Evolutionary conservation across 2,888 invertebrate species (phyloP).

Genomic region (Doris montereyensis): DNA sequence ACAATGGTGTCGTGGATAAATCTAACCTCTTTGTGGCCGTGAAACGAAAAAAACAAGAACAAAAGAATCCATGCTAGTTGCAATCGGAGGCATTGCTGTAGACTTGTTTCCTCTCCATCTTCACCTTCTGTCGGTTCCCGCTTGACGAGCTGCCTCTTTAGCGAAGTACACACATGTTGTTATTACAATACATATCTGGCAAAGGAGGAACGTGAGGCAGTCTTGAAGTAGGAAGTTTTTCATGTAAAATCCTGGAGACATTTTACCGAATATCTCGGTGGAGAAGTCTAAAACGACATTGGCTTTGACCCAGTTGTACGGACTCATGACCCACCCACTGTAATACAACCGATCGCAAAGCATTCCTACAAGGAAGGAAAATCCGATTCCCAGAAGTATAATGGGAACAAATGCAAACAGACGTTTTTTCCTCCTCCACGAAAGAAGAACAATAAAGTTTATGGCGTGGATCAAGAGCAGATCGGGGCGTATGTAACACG

Average conservation of each 20-base stretch:
- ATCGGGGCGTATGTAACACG: conserved; percentile 57
- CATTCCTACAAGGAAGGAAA: conserved; percentile 51
- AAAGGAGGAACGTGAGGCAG: no score
- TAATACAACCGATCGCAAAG: conserved; percentile 53
- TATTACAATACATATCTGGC: no score
- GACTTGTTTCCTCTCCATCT: no score
- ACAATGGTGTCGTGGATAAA: conserved; percentile 36
- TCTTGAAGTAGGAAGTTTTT: conserved; percentile 34
- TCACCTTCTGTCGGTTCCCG: no score
- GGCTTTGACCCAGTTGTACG: conserved; percentile 61
- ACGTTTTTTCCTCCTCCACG: neutral
- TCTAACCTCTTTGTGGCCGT: conserved; percentile 58
- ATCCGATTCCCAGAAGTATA: conserved; percentile 43
- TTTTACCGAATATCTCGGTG: conserved; percentile 47
- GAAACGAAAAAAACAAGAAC: conserved; percentile 50
- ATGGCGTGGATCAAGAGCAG: conserved; percentile 39
- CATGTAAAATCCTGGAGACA: conserved; percentile 37
- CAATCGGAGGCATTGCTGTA: no score
- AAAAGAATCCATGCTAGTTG: conserved; percentile 38
- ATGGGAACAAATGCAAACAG: no score
- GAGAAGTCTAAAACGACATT: conserved; percentile 52
- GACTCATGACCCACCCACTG: conserved; percentile 55
- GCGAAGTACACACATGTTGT: no score
- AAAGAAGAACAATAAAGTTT: neutral
- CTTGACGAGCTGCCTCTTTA: no score